Conservation (phyloP, 1,140 invertebrate species). For the Cotesia vestalis region DNA sequence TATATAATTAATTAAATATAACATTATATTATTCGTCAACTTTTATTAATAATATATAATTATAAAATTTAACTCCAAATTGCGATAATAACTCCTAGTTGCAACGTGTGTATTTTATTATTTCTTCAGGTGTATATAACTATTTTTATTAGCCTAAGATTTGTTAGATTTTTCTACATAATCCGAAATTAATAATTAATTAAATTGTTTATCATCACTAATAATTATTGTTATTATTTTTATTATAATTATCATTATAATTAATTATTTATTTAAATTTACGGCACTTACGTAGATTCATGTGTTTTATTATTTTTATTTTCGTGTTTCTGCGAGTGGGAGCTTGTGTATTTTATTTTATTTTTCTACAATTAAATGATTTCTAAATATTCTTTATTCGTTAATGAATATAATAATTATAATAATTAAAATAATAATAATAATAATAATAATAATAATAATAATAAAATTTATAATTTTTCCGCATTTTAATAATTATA, state of each 20-base stretch:
- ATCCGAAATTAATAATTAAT: background rate
- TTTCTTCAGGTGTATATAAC: slow-evolving; percentile 33
- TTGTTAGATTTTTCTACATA: slow-evolving; percentile 15
- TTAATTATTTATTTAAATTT: slow-evolving; percentile 6
- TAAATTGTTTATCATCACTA: slow-evolving; percentile 3
- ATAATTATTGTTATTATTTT: slow-evolving; percentile 11
- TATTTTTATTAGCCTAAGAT: slow-evolving; percentile 29
- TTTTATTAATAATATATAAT: slow-evolving; percentile 63
- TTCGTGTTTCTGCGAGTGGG: slow-evolving; percentile 29
- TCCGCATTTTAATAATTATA: slow-evolving; percentile 49
- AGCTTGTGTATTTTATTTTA: slow-evolving; percentile 47
- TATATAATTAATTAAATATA: slow-evolving; percentile 39
- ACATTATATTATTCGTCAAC: slow-evolving; percentile 61
- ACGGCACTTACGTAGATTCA: slow-evolving; percentile 27
- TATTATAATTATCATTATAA: background rate
- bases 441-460: slow-evolving; percentile 46
- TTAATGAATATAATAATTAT: slow-evolving; percentile 53
- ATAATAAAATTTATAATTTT: slow-evolving; percentile 39
- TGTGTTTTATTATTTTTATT: slow-evolving; percentile 50
- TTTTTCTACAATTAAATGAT: slow-evolving; percentile 58
- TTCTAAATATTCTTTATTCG: slow-evolving; percentile 57
- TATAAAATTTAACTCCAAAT: slow-evolving; percentile 67
- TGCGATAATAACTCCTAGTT: slow-evolving; percentile 64
- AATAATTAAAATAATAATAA: no score
- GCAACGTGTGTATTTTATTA: slow-evolving; percentile 55